These are phyloP conservation scores for Campopleginae sp. DNA, from an alignment of 2,888 invertebrate genomes.

Conservation along the genomic window DNA sequence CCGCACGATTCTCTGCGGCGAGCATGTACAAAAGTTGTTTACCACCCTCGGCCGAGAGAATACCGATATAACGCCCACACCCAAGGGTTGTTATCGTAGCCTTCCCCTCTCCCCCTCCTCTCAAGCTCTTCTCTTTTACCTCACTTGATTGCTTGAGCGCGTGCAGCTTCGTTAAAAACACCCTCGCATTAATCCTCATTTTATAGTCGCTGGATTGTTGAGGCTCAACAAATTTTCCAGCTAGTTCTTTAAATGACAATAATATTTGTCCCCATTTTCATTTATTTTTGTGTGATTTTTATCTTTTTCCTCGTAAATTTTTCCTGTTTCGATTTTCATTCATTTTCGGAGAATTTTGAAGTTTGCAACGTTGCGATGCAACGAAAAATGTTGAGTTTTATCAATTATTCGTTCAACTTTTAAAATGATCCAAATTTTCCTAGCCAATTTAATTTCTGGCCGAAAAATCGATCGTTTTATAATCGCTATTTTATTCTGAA, in stretches of 20 bases:
- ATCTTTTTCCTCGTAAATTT: not conserved
- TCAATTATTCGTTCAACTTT: too few species aligned
- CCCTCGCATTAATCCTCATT: constrained; percentile 47
- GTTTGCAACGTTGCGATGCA: too few species aligned
- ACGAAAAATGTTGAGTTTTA: too few species aligned
- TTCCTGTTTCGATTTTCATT: not conserved
- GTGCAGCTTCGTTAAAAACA: constrained; percentile 26
- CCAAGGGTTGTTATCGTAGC: constrained; percentile 25
- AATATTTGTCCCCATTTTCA: not conserved
- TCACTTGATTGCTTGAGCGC: constrained; percentile 9
- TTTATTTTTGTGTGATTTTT: not conserved
- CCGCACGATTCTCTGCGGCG: not conserved
- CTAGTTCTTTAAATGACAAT: not conserved
- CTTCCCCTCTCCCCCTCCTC: constrained; percentile 1
- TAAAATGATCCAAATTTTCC: too few species aligned
- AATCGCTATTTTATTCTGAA: too few species aligned
- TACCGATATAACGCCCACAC: constrained; percentile 12
- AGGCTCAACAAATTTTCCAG: not conserved
- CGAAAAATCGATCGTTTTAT: too few species aligned
- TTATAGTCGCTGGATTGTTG: not conserved
- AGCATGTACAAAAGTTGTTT: constrained; percentile 50
- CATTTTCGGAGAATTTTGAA: too few species aligned
- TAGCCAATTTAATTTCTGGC: too few species aligned
- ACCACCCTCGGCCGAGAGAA: constrained; percentile 19
- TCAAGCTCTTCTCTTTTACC: not conserved